Evolutionary conservation across 2,113 vertebrate species (phyloP).

Genomic region (Brienomyrus brachyistius): DNA sequence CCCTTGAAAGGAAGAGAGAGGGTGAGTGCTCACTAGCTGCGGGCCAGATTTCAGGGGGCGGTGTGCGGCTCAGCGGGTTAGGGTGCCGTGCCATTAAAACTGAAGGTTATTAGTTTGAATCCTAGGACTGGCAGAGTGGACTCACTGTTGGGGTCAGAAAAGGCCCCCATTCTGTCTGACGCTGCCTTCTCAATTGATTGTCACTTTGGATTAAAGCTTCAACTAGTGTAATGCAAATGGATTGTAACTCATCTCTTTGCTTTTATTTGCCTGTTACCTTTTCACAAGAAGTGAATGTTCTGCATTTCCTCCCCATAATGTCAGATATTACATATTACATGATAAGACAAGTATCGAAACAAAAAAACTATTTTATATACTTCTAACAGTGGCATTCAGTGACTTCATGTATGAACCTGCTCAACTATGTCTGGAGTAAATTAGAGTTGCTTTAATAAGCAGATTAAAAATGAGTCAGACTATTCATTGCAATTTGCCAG

Average conservation of each 20-base stretch:
- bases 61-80: background rate
- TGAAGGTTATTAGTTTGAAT: background rate
- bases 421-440: background rate
- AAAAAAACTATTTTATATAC: background rate
- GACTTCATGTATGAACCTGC: background rate
- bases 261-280: background rate
- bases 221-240: background rate
- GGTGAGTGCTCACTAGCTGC: conserved; percentile 52
- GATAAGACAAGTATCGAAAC: background rate
- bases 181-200: background rate
- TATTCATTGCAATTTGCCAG: conserved; percentile 1
- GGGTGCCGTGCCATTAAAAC: background rate
- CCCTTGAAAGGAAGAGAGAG: conserved; percentile 72
- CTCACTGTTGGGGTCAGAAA: background rate
- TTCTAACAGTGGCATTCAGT: background rate
- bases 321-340: background rate
- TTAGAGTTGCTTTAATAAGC: background rate
- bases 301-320: background rate
- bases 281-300: background rate
- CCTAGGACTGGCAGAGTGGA: background rate
- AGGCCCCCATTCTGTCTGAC: background rate
- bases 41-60: background rate
- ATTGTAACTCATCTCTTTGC: background rate
- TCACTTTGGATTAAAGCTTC: background rate
- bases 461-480: background rate